These are phyloP conservation scores for Eumaeus atala DNA, from an alignment of 1,140 invertebrate genomes.

Conservation along the genomic window DNA sequence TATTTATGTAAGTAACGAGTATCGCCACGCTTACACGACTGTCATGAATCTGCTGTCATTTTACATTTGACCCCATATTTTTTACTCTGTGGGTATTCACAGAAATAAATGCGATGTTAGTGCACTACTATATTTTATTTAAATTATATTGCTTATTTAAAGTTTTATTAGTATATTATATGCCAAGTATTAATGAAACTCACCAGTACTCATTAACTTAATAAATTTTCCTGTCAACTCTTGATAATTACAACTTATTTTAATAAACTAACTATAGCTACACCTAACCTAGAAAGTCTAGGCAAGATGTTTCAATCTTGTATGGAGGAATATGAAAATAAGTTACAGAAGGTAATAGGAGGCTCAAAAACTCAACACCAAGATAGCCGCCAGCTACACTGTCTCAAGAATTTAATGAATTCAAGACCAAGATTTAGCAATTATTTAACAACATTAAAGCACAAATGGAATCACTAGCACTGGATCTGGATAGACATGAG, in stretches of 20 bases:
- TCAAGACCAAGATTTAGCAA: not conserved
- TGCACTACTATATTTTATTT: not conserved
- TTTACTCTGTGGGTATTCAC: not conserved
- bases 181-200: not conserved
- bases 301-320: not conserved
- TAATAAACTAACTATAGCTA: not conserved
- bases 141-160: not conserved
- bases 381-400: not conserved
- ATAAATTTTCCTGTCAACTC: not conserved
- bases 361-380: not conserved
- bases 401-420: not conserved
- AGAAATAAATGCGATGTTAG: not conserved
- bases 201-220: not conserved
- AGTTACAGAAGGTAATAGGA: not conserved
- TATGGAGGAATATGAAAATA: not conserved
- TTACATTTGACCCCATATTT: too few species aligned
- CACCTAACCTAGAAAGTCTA: not conserved
- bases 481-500: slow-evolving; percentile 6
- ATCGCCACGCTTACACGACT: too few species aligned
- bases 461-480: not conserved
- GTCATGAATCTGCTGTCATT: too few species aligned
- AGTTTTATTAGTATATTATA: not conserved
- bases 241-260: not conserved
- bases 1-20: too few species aligned
- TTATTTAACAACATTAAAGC: not conserved